Evolutionary conservation across 2,888 invertebrate species (phyloP).

Genomic region (Xestoiulus laeticollis): DNA sequence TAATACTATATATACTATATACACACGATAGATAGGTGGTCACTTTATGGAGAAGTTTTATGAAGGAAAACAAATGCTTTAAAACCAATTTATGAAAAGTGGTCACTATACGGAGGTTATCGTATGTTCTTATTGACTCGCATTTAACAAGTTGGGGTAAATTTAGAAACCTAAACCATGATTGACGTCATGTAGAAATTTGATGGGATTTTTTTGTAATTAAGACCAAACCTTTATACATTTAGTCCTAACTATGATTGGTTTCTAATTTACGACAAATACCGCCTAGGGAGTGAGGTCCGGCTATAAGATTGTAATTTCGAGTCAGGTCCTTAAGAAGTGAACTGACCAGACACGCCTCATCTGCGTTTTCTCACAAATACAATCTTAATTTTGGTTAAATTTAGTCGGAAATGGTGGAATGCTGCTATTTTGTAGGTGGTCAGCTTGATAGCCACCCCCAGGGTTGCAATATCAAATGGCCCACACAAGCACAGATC

Average conservation of each 20-base stretch:
- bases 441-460: background rate
- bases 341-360: background rate
- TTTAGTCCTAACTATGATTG: background rate
- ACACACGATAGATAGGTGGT: no score
- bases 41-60: no score
- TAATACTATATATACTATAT: no score
- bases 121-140: no score
- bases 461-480: background rate
- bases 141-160: no score
- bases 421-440: slow-evolving; percentile 18
- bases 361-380: background rate
- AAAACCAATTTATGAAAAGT: no score
- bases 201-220: background rate
- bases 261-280: background rate
- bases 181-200: background rate
- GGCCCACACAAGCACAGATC: slow-evolving; percentile 17
- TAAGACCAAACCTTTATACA: background rate
- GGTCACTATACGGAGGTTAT: no score
- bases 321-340: slow-evolving; percentile 1
- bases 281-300: background rate
- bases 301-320: background rate
- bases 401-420: slow-evolving; percentile 16
- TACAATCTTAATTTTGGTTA: background rate
- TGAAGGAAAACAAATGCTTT: no score
- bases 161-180: no score